These are phyloP conservation scores for Melitaea athalia DNA, from an alignment of 2,888 invertebrate genomes.

Conservation along the genomic window DNA sequence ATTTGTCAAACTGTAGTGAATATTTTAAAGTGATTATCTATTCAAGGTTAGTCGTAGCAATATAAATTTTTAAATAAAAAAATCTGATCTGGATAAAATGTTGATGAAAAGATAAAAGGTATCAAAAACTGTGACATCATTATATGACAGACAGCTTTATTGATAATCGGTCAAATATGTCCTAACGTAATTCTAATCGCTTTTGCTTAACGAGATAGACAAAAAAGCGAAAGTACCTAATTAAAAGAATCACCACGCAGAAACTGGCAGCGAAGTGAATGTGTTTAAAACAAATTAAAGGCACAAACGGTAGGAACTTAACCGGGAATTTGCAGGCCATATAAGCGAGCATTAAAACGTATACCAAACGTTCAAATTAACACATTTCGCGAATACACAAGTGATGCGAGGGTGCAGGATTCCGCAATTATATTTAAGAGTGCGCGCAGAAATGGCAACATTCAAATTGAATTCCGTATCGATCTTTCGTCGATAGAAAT, in stretches of 20 bases:
- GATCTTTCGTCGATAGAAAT: slow-evolving; percentile 21
- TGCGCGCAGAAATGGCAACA: slow-evolving; percentile 42
- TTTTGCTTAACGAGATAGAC: neutral
- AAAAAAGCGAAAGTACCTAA: neutral
- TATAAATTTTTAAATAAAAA: too few relatives aligned
- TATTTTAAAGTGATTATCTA: too few relatives aligned
- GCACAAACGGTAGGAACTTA: slow-evolving; percentile 27
- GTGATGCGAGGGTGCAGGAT: slow-evolving; percentile 55
- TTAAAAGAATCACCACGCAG: neutral
- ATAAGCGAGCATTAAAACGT: slow-evolving; percentile 61
- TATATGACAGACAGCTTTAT: too few relatives aligned
- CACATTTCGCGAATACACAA: slow-evolving; percentile 69
- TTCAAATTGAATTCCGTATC: slow-evolving; percentile 11
- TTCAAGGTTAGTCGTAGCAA: too few relatives aligned
- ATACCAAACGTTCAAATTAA: slow-evolving; percentile 68
- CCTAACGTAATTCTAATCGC: too few relatives aligned
- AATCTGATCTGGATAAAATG: too few relatives aligned
- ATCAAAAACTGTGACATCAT: too few relatives aligned
- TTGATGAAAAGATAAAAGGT: too few relatives aligned
- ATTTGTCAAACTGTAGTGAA: too few relatives aligned
- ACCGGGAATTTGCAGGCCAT: slow-evolving; percentile 58
- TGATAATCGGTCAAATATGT: too few relatives aligned
- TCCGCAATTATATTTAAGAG: slow-evolving; percentile 71
- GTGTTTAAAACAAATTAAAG: slow-evolving; percentile 38
- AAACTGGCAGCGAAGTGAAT: neutral